Conservation (phyloP, 2,888 invertebrate genomes). For the Platycnemis pennipes region DNA sequence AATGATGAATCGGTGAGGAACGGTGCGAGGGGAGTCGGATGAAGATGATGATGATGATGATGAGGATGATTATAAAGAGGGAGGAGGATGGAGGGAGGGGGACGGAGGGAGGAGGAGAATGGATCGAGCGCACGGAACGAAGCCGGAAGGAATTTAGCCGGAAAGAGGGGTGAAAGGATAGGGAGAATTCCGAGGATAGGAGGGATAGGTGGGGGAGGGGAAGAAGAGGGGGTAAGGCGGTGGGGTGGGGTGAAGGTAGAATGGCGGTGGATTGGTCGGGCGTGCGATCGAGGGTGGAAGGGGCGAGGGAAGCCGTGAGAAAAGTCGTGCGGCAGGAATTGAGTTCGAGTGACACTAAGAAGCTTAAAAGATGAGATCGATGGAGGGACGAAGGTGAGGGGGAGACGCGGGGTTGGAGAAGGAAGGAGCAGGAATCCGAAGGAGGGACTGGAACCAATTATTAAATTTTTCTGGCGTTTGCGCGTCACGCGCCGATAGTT, state of each 20-base stretch:
- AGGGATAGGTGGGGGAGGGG: too few species aligned
- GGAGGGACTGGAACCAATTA: not conserved
- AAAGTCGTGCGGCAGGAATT: conserved; percentile 18
- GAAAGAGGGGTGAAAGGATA: not conserved
- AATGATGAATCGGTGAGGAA: too few species aligned
- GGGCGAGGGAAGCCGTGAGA: not conserved
- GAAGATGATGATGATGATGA: not conserved
- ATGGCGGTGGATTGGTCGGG: not conserved
- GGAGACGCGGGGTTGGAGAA: not conserved
- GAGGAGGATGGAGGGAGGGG: not conserved
- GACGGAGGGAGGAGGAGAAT: not conserved
- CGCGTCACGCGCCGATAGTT: not conserved
- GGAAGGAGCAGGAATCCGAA: not conserved
- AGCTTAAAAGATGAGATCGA: conserved; percentile 22
- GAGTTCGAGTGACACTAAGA: conserved; percentile 8
- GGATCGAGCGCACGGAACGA: not conserved
- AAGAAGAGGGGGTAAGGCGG: not conserved
- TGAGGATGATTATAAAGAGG: not conserved
- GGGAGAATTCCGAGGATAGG: too few species aligned
- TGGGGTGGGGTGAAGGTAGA: not conserved
- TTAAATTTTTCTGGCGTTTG: not conserved
- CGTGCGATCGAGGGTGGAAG: not conserved
- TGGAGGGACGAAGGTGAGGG: not conserved
- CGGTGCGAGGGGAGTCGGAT: not conserved
- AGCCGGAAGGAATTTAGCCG: not conserved